Percentiles rank a stretch among this genome's conserved stretches.
phyloP scores from a whole-genome alignment of 2,797 vertebrate species.

The Sebastes cheni region DNA sequence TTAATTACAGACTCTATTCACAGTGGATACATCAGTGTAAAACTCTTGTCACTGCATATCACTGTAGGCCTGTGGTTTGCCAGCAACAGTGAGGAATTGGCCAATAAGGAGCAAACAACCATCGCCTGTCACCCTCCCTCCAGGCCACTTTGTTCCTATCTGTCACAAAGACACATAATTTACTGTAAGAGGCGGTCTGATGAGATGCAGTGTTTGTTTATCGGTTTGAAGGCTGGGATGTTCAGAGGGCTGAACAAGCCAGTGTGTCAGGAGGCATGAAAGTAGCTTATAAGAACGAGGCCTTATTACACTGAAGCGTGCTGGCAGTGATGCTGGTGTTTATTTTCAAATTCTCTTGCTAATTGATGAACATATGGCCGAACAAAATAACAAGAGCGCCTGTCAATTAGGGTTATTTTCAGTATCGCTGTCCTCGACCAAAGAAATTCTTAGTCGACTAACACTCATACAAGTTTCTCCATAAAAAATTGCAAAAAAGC shows the following conservation, averaged over 20 bases:
- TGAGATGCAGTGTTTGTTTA: conserved; percentile 45
- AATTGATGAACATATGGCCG: neutral
- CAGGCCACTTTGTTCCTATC: conserved; percentile 30
- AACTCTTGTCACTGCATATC: conserved; percentile 53
- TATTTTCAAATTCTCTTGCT: neutral
- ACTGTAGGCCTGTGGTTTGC: conserved; percentile 40
- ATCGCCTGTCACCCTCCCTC: conserved; percentile 15
- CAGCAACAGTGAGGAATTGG: conserved; percentile 48
- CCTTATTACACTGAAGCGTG: neutral
- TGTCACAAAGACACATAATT: conserved; percentile 46
- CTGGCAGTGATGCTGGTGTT: neutral
- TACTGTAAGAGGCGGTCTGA: conserved; percentile 12
- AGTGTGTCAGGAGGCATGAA: conserved; percentile 29
- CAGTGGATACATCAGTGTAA: conserved; percentile 67
- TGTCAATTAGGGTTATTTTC: neutral
- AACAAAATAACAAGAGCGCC: neutral
- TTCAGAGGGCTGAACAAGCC: conserved; percentile 17
- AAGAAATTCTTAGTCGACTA: too few species aligned
- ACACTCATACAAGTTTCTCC: too few species aligned
- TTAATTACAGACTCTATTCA: conserved; percentile 82
- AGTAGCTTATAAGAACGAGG: conserved; percentile 3
- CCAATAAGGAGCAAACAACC: conserved; percentile 51
- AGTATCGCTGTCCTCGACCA: too few species aligned
- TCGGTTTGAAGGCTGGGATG: conserved; percentile 39
- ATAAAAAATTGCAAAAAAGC: too few species aligned